phyloP scores from a whole-genome alignment of 2,888 invertebrate genomes.

The Synergus laeviventris region DNA sequence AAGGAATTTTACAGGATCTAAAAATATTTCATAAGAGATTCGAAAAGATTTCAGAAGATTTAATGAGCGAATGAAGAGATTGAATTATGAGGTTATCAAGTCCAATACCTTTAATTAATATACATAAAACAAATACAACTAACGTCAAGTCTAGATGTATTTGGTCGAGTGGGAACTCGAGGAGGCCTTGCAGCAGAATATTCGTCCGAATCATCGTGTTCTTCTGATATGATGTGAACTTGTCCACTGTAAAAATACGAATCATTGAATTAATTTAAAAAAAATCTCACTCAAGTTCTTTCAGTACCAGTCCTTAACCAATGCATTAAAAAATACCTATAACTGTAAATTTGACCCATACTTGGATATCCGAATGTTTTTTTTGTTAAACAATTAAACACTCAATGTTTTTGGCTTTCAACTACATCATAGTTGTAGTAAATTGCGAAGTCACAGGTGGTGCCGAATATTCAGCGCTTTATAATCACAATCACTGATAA shows the following conservation, averaged over 20 bases:
- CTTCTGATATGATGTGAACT: constrained; percentile 63
- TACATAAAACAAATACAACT: constrained; percentile 58
- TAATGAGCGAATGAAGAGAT: no score
- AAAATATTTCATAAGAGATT: no score
- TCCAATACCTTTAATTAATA: no score
- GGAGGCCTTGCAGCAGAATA: constrained; percentile 71
- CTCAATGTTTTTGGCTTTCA: background rate
- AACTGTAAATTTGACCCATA: background rate
- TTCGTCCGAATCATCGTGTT: constrained; percentile 68
- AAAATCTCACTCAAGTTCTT: no score
- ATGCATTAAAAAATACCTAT: background rate
- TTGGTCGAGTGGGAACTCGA: constrained; percentile 74
- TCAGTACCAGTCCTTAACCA: background rate
- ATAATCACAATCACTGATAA: background rate
- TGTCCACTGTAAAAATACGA: constrained; percentile 60
- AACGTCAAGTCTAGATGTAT: constrained; percentile 77
- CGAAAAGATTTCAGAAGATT: no score
- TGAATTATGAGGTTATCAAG: no score
- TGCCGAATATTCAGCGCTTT: background rate
- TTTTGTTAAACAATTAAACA: background rate
- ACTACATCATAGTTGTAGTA: background rate
- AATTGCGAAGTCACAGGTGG: background rate
- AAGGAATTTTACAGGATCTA: no score
- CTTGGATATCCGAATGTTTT: background rate
- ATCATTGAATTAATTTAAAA: constrained; percentile 29